Evolutionary conservation across 1,140 invertebrate species (phyloP), one percentile per base, ranked within the genome.

Genomic region (Carcinoscorpius rotundicauda): DNA sequence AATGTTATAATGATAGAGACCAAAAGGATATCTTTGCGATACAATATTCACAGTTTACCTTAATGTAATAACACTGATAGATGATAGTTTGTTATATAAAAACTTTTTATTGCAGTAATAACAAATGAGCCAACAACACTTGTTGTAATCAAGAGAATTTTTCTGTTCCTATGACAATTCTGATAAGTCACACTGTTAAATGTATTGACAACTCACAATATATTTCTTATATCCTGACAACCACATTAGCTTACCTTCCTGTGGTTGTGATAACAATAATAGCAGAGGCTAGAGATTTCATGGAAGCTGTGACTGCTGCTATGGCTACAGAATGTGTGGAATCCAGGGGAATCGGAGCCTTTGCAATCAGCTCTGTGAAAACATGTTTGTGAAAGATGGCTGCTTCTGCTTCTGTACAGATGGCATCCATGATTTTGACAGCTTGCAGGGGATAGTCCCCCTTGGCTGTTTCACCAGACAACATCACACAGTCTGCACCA

Each of bases 401-500:
- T n/a, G 94, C 89, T 78, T 99, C 97, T 0, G 97, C 97, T 80
- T 99, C 97, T 76, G 94, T 89, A 77, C 93, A 96, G 68, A 98
- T 96, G 73, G 90, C 91, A 63, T 92, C 90, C 95, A 98, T 98
- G 60, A 91, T 95, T 62, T 84, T 81, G 6, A 99, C 92, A 75
- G 91, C 93, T 73, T 93, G 89, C 60, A 94, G 74, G 1, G 95
- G 95, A 77, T 97, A 98, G 69, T 93, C 88, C 58, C 94, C 94
- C 81, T 97, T 97, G 57, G 96, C 95, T 0, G 95, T 98, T 79
- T 99, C 96, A 11, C 95, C 95, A 3, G 93, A 97, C 73, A 98
- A 80, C 94, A 98, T 98, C n/a, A 98, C 93, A 78, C 94, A 97
- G 76, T 98, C 96, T 53, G 95, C 93, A 11, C 96, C 96, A 80